These are phyloP conservation scores for Heteromormyrus szaboi DNA, from an alignment of 2,797 vertebrate species.

Conservation along the genomic window DNA sequence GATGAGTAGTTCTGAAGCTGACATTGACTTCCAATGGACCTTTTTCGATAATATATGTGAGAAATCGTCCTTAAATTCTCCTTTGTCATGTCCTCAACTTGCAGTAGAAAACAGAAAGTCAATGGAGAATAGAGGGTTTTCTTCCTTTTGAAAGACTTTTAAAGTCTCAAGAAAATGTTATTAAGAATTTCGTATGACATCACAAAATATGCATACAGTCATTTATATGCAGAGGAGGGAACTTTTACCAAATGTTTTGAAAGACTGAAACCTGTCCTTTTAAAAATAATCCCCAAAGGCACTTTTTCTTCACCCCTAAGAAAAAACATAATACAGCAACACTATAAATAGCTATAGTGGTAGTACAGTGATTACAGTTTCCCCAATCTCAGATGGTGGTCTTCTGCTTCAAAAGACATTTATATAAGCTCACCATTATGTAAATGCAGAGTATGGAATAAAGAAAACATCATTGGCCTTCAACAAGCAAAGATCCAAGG, in stretches of 20 bases:
- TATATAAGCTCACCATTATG: background rate
- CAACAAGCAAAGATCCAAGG: constrained; percentile 9
- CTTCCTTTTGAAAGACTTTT: background rate
- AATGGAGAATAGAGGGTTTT: background rate
- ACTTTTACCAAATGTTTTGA: background rate
- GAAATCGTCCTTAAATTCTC: constrained; percentile 12
- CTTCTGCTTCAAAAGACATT: background rate
- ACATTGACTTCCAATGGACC: constrained; percentile 16
- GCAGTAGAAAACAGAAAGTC: background rate
- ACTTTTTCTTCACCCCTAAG: background rate
- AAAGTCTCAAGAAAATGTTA: background rate
- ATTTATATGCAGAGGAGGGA: background rate
- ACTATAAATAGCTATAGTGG: background rate
- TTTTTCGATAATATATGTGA: constrained; percentile 15
- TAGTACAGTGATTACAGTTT: background rate
- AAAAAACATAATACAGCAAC: background rate
- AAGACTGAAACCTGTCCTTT: background rate
- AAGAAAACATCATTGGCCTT: background rate
- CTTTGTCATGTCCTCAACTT: constrained; percentile 6
- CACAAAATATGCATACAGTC: background rate
- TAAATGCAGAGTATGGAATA: background rate
- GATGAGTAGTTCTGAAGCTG: background rate
- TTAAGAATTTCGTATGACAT: background rate
- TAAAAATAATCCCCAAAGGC: background rate
- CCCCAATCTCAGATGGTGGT: background rate